A percentile compares a stretch with the other conserved stretches of the same genome.
phyloP scores from a whole-genome alignment of 2,113 vertebrate genomes.

The Stegastes partitus region DNA sequence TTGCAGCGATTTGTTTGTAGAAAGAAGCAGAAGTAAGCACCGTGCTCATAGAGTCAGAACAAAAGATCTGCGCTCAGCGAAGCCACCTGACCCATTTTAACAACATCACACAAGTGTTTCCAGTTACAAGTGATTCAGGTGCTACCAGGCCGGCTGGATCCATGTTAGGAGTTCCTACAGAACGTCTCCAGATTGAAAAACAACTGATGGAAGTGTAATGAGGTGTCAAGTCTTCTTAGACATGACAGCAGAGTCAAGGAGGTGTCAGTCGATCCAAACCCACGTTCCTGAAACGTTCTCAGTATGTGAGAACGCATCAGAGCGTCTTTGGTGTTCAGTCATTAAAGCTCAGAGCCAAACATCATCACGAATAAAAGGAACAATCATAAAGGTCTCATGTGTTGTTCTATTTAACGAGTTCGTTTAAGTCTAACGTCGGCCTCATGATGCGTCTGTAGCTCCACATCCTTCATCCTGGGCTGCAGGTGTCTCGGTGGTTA shows the following conservation, averaged over 20 bases:
- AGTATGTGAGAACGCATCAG: no score
- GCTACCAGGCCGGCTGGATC: not conserved
- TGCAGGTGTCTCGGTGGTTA: no score
- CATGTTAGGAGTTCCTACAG: not conserved
- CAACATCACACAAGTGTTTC: not conserved
- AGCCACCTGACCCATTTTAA: not conserved
- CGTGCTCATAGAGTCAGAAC: not conserved
- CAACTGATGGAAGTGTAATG: not conserved
- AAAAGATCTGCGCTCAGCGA: not conserved
- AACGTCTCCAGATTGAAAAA: not conserved
- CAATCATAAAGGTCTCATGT: no score
- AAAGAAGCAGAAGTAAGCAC: not conserved
- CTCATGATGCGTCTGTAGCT: no score
- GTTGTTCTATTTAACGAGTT: no score
- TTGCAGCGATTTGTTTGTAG: not conserved
- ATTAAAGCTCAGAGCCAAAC: no score
- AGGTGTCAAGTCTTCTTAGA: not conserved
- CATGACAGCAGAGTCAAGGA: not conserved
- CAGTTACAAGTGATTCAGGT: not conserved
- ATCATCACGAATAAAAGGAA: no score
- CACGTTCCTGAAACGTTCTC: not conserved
- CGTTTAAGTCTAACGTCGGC: no score
- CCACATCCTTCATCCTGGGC: no score
- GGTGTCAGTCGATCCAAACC: not conserved
- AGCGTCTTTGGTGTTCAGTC: no score